Evolutionary conservation across 2,113 vertebrate species (phyloP).

Genomic region (Oryzias celebensis): DNA sequence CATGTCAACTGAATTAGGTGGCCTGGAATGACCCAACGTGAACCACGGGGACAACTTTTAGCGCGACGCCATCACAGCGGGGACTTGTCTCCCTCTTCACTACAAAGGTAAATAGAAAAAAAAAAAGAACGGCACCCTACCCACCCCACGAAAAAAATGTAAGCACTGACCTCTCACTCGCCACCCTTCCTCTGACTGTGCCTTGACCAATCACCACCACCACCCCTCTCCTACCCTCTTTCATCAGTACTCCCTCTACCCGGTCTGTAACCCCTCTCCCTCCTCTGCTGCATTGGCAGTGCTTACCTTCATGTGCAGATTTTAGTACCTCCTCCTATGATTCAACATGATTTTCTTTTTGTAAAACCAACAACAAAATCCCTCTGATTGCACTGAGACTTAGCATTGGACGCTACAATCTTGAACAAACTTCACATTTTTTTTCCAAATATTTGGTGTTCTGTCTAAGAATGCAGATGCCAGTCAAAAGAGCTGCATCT

Average conservation of each 20-base stretch:
- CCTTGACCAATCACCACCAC: constrained; percentile 58
- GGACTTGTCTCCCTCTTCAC: constrained; percentile 60
- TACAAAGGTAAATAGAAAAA: constrained; percentile 68
- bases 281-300: constrained; percentile 45
- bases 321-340: too few relatives aligned
- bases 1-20: constrained; percentile 78
- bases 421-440: too few relatives aligned
- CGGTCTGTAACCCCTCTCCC: constrained; percentile 29
- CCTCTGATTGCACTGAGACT: too few relatives aligned
- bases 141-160: constrained; percentile 17
- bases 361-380: too few relatives aligned
- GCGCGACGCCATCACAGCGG: constrained; percentile 51
- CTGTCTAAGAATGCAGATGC: too few relatives aligned
- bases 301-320: constrained; percentile 16
- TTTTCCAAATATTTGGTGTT: too few relatives aligned
- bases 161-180: constrained; percentile 62
- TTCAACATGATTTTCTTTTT: too few relatives aligned
- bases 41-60: constrained; percentile 68
- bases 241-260: constrained; percentile 18
- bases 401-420: too few relatives aligned
- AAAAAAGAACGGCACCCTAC: constrained; percentile 1
- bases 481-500: too few relatives aligned
- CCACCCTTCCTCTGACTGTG: constrained; percentile 59
- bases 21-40: constrained; percentile 51
- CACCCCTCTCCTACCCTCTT: constrained; percentile 20